These are phyloP conservation scores for Sinocyclocheilus grahami DNA, from an alignment of 2,113 vertebrate species.

Conservation along the genomic window DNA sequence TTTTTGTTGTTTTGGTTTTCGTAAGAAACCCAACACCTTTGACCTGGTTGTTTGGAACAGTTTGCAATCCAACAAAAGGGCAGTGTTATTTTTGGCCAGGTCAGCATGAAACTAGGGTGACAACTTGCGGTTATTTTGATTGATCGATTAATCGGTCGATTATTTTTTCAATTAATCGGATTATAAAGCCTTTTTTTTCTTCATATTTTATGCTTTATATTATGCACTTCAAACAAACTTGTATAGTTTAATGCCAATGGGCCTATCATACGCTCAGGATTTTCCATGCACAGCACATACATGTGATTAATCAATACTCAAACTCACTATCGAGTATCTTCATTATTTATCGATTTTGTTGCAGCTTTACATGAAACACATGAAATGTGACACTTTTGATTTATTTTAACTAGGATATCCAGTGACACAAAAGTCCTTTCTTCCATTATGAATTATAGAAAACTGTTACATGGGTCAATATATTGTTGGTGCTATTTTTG, in stretches of 20 bases:
- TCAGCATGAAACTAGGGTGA: not conserved
- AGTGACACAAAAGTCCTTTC: too few species aligned
- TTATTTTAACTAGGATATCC: too few species aligned
- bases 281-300: not conserved
- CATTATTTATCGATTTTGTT: too few species aligned
- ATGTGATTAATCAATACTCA: too few species aligned
- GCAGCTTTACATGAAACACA: too few species aligned
- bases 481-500: not conserved
- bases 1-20: not conserved
- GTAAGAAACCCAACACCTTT: not conserved
- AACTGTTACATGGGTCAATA: not conserved
- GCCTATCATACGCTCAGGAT: not conserved
- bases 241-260: not conserved
- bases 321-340: too few species aligned
- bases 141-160: too few species aligned
- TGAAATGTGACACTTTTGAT: too few species aligned
- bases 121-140: too few species aligned
- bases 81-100: not conserved
- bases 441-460: not conserved
- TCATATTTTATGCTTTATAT: not conserved
- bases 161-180: not conserved
- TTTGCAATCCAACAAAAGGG: not conserved
- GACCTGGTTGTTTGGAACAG: not conserved
- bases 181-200: not conserved
- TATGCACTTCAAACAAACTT: not conserved